Evolutionary conservation across 64 coral and sea anemone genomes (phyloP).

Genomic region (Actinia tenebrosa): DNA sequence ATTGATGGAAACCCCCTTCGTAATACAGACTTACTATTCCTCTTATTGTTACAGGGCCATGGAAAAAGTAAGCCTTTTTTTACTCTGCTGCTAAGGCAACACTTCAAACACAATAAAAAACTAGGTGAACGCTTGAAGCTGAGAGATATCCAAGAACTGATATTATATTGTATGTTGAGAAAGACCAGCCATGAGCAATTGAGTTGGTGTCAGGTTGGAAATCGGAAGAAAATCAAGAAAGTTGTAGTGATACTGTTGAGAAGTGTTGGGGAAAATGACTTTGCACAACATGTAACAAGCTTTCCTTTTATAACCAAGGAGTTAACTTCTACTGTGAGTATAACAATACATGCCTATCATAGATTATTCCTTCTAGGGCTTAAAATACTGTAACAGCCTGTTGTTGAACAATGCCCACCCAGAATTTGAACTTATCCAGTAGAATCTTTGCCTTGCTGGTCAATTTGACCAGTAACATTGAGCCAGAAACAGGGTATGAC

Average conservation of each 20-base stretch:
- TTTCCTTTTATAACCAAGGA: constrained; percentile 34
- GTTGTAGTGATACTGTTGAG: constrained; percentile 59
- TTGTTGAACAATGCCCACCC: no score
- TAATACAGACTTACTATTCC: not conserved
- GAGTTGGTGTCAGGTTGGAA: constrained; percentile 36
- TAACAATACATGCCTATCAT: not conserved
- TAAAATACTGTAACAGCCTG: no score
- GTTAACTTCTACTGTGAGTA: constrained; percentile 54
- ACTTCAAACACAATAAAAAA: constrained; percentile 8
- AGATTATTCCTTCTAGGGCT: no score
- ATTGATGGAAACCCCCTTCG: not conserved
- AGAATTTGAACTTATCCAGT: no score
- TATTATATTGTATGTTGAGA: not conserved
- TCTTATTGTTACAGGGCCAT: not conserved
- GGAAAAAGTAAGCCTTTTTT: not conserved
- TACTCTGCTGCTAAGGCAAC: not conserved
- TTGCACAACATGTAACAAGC: not conserved
- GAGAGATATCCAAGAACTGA: not conserved
- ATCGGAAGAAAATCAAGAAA: constrained; percentile 37
- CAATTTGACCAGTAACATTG: no score
- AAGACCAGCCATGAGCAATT: not conserved
- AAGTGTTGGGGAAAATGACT: constrained; percentile 62
- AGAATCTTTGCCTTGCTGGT: no score
- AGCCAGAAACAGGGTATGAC: no score
- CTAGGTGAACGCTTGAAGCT: not conserved